A percentile compares a stretch with the other conserved stretches of the same genome.
These are phyloP conservation scores for Cataglyphis hispanica DNA, from an alignment of 1,140 invertebrate species.

Conservation along the genomic window DNA sequence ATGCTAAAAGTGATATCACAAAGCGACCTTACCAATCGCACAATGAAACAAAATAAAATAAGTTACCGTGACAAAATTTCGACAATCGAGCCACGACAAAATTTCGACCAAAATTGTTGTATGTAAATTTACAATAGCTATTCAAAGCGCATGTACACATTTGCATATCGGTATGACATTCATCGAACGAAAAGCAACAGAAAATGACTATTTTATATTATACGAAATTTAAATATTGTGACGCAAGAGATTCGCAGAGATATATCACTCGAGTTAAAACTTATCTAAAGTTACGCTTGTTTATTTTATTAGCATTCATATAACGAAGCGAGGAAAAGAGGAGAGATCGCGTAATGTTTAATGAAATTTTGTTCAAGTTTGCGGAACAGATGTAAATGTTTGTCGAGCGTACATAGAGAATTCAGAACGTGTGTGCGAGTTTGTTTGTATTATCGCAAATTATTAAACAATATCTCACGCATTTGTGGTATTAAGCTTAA, in stretches of 20 bases:
- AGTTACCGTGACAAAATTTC: slow-evolving; percentile 30
- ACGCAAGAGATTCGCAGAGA: not conserved
- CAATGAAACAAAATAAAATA: slow-evolving; percentile 31
- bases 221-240: not conserved
- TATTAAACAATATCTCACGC: slow-evolving; percentile 13
- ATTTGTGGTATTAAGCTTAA: not conserved
- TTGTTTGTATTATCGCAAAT: slow-evolving; percentile 28
- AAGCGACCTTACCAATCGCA: slow-evolving; percentile 8
- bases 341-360: slow-evolving; percentile 9
- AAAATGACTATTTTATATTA: not conserved
- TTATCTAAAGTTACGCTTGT: not conserved
- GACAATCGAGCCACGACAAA: slow-evolving; percentile 29
- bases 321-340: not conserved
- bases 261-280: not conserved
- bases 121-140: slow-evolving; percentile 15
- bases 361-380: slow-evolving; percentile 46
- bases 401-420: not conserved
- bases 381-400: slow-evolving; percentile 32
- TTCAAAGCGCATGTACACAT: not conserved
- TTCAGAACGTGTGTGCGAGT: not conserved
- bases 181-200: slow-evolving; percentile 10
- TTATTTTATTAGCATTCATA: slow-evolving; percentile 9
- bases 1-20: slow-evolving; percentile 24
- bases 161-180: slow-evolving; percentile 2
- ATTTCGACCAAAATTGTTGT: slow-evolving; percentile 40